These are phyloP conservation scores for Stichodactyla helianthus DNA, from an alignment of 64 coral and sea anemone species.

Conservation along the genomic window DNA sequence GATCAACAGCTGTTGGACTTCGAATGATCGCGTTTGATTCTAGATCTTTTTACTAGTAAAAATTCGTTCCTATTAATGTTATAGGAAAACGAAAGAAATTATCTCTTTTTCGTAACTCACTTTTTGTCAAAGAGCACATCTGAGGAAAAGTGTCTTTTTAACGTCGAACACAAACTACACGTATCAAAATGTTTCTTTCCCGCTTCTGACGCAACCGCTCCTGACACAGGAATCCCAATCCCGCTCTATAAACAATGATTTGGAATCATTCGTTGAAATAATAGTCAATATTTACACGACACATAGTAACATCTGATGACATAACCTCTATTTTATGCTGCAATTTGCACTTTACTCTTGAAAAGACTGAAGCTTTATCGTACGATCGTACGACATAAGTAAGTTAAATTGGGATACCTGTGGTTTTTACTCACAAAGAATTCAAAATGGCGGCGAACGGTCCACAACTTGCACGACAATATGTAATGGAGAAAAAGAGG, in stretches of 20 bases:
- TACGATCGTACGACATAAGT: too few relatives aligned
- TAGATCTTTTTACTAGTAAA: too few relatives aligned
- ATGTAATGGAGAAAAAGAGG: conserved; percentile 35
- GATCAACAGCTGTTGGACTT: too few relatives aligned
- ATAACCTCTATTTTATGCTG: too few relatives aligned
- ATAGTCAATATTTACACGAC: too few relatives aligned
- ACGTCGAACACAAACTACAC: background rate
- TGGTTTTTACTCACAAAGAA: background rate
- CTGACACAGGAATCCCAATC: background rate
- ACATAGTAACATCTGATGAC: too few relatives aligned
- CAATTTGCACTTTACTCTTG: too few relatives aligned
- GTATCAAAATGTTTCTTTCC: background rate
- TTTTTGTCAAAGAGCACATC: background rate
- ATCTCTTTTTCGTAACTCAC: background rate
- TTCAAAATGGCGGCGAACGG: conserved; percentile 23
- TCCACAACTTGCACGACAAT: conserved; percentile 10
- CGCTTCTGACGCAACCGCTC: background rate
- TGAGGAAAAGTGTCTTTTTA: background rate
- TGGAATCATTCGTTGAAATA: too few relatives aligned
- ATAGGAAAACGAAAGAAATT: too few relatives aligned
- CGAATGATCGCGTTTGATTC: too few relatives aligned
- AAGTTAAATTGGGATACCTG: background rate
- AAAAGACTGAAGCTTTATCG: too few relatives aligned
- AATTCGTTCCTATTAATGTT: too few relatives aligned
- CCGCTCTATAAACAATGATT: background rate